Evolutionary conservation across 35 echinoderm and acorn worm species (phyloP).

Genomic region (Heliocidaris erythrogramma): DNA sequence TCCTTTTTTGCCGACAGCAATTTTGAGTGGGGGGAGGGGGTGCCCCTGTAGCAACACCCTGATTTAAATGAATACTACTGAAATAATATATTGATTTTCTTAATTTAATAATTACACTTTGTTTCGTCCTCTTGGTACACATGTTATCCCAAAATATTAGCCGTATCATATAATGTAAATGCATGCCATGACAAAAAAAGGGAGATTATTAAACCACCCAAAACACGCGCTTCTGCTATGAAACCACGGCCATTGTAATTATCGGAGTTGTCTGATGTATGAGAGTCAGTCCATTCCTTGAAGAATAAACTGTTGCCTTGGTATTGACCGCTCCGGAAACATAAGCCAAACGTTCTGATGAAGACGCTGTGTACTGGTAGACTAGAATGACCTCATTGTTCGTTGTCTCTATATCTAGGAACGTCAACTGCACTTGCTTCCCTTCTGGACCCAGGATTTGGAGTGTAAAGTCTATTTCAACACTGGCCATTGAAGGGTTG

Average conservation of each 20-base stretch:
- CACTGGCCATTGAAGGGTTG: neutral
- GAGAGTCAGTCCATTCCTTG: neutral
- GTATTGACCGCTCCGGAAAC: neutral
- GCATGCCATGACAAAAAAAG: too few species aligned
- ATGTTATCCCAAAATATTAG: too few species aligned
- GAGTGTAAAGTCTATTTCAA: neutral
- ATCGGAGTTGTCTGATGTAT: neutral
- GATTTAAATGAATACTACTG: too few species aligned
- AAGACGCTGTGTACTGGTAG: neutral
- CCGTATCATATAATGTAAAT: too few species aligned
- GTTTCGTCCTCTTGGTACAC: too few species aligned
- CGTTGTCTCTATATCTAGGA: neutral
- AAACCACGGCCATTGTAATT: neutral
- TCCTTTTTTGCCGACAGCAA: too few species aligned
- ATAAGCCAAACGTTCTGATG: neutral
- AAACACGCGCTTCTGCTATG: neutral
- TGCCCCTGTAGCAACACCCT: too few species aligned
- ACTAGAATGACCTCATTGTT: neutral
- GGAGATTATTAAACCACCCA: neutral
- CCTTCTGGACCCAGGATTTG: neutral
- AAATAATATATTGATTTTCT: too few species aligned
- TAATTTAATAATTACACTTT: too few species aligned
- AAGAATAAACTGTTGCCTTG: neutral
- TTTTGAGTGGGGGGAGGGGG: too few species aligned
- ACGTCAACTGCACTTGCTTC: neutral